Conservation (phyloP, 2,113 vertebrate species). For the Empidonax traillii region DNA sequence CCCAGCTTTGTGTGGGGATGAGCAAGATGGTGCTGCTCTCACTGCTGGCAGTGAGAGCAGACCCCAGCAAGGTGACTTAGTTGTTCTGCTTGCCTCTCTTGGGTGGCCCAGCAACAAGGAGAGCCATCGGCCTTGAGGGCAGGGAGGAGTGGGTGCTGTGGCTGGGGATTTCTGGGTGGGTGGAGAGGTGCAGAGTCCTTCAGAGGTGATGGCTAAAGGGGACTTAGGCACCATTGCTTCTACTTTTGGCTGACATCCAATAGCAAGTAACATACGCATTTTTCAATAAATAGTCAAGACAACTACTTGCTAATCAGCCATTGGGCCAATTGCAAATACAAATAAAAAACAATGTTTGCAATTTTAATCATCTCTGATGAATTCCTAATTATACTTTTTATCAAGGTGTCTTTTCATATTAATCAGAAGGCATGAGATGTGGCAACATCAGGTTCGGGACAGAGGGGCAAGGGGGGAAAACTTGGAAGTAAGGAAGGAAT, state of each 20-base stretch:
- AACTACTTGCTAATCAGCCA: background rate
- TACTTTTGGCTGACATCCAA: background rate
- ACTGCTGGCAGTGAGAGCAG: background rate
- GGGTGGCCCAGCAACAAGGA: background rate
- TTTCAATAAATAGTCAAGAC: background rate
- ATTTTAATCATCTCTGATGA: background rate
- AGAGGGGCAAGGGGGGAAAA: rapidly evolving
- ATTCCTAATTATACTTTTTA: background rate
- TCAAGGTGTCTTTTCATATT: background rate
- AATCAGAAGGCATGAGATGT: background rate
- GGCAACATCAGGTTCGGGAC: background rate
- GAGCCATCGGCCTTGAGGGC: background rate
- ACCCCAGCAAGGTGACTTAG: rapidly evolving
- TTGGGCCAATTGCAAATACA: background rate
- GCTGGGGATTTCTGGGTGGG: background rate
- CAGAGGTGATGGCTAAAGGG: background rate
- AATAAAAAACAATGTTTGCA: too few species aligned
- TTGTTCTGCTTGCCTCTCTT: background rate
- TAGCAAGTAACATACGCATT: background rate
- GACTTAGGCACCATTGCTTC: background rate
- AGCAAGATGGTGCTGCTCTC: background rate
- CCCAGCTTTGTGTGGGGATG: background rate
- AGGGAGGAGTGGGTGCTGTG: background rate
- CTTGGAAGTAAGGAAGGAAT: background rate
- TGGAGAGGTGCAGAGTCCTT: background rate